Evolutionary conservation across 2,113 vertebrate species (phyloP).

Genomic region (Aptenodytes forsteri): DNA sequence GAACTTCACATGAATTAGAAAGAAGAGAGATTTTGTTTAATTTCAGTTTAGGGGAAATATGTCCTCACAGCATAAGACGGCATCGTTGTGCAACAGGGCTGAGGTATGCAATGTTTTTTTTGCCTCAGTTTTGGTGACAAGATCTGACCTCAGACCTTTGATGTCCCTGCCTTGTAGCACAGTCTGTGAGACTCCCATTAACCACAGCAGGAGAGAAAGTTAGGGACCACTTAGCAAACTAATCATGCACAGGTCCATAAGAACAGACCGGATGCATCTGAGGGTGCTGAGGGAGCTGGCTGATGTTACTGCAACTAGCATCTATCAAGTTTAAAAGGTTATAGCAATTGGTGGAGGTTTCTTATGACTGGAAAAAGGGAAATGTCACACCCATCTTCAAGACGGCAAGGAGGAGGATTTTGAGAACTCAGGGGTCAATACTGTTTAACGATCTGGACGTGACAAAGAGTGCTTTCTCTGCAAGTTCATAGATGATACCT

Average conservation of each 20-base stretch:
- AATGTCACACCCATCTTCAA: background rate
- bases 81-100: background rate
- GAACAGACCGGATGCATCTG: background rate
- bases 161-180: background rate
- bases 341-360: background rate
- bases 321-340: background rate
- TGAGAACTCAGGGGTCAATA: background rate
- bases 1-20: background rate
- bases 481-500: background rate
- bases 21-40: background rate
- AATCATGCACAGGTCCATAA: background rate
- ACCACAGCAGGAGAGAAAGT: background rate
- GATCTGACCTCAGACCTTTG: background rate
- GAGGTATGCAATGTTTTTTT: accelerated
- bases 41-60: background rate
- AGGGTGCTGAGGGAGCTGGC: background rate
- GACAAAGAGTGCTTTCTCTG: background rate
- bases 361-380: background rate
- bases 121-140: background rate
- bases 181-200: background rate
- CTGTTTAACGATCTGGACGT: background rate
- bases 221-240: background rate
- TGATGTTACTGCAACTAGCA: background rate
- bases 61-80: background rate
- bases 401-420: background rate